A percentile compares a stretch with the other conserved stretches of the same genome.
Conservation (phyloP, 2,888 invertebrate species). For the Thelaira solivaga region DNA sequence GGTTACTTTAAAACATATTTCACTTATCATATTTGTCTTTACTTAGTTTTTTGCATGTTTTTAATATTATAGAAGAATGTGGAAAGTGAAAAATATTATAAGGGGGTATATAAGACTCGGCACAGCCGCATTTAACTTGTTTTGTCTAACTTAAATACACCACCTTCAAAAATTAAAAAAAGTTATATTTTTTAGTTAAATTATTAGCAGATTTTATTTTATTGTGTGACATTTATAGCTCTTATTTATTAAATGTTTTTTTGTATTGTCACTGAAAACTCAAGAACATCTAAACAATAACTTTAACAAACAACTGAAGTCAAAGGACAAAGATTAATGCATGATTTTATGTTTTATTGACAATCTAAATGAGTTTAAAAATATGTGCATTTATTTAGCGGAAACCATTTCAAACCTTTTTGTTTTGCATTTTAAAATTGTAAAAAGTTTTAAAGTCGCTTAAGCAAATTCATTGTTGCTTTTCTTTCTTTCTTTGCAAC, state of each 20-base stretch:
- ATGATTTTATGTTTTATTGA: slow-evolving; percentile 59
- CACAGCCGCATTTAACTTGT: too few relatives aligned
- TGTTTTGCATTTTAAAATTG: slow-evolving; percentile 2
- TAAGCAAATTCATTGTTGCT: slow-evolving; percentile 40
- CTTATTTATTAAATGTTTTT: too few relatives aligned
- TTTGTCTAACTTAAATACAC: neutral
- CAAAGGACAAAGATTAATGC: slow-evolving; percentile 60
- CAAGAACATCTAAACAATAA: neutral
- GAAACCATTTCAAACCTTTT: slow-evolving; percentile 35
- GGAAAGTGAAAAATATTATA: too few relatives aligned
- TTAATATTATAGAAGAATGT: too few relatives aligned
- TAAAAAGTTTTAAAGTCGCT: slow-evolving; percentile 1
- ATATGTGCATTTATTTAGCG: slow-evolving; percentile 59
- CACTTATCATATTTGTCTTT: too few relatives aligned
- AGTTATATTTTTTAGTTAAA: neutral
- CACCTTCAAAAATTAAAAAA: neutral
- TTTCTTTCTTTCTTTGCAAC: slow-evolving; percentile 30
- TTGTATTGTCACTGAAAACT: slow-evolving; percentile 1
- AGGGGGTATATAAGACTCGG: too few relatives aligned
- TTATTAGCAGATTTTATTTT: slow-evolving; percentile 38
- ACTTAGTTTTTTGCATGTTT: too few relatives aligned
- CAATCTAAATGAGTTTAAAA: slow-evolving; percentile 62
- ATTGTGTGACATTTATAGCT: slow-evolving; percentile 28
- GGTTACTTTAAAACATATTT: too few relatives aligned
- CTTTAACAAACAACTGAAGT: slow-evolving; percentile 22